Evolutionary conservation across 2,888 invertebrate genomes (phyloP).

Genomic region (Beris chalybata): DNA sequence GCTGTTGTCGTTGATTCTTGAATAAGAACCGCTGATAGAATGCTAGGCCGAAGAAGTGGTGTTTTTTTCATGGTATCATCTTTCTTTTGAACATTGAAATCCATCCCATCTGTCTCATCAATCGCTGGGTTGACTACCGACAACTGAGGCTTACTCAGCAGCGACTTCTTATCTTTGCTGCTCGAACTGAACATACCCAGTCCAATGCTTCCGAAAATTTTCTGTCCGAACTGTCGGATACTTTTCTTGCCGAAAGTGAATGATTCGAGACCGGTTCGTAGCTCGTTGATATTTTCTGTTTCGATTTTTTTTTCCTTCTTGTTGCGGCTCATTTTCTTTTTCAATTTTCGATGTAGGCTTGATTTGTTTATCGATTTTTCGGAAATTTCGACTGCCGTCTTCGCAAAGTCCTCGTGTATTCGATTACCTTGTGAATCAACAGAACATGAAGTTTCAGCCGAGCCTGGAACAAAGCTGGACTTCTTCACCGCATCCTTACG

Average conservation of each 20-base stretch:
- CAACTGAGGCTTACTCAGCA: background rate
- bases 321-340: constrained; percentile 36
- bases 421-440: constrained; percentile 33
- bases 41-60: constrained; percentile 48
- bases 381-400: constrained; percentile 1
- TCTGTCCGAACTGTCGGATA: constrained; percentile 30
- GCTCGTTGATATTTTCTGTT: constrained; percentile 50
- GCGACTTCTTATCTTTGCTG: background rate
- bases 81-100: background rate
- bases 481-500: constrained; percentile 30
- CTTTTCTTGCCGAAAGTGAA: constrained; percentile 53
- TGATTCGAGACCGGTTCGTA: constrained; percentile 52
- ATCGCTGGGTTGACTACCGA: background rate
- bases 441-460: constrained; percentile 37
- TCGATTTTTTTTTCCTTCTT: constrained; percentile 47
- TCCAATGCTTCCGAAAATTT: constrained; percentile 18
- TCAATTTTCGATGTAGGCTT: constrained; percentile 29
- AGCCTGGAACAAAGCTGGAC: constrained; percentile 33
- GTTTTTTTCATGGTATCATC: constrained; percentile 21
- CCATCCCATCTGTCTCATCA: background rate
- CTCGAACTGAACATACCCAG: constrained; percentile 11
- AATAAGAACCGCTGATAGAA: constrained; percentile 41
- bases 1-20: background rate
- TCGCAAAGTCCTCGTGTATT: constrained; percentile 13
- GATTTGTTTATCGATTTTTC: constrained; percentile 24